Conservation (phyloP, 2,797 vertebrate species). For the Craterocephalus amniculus region DNA sequence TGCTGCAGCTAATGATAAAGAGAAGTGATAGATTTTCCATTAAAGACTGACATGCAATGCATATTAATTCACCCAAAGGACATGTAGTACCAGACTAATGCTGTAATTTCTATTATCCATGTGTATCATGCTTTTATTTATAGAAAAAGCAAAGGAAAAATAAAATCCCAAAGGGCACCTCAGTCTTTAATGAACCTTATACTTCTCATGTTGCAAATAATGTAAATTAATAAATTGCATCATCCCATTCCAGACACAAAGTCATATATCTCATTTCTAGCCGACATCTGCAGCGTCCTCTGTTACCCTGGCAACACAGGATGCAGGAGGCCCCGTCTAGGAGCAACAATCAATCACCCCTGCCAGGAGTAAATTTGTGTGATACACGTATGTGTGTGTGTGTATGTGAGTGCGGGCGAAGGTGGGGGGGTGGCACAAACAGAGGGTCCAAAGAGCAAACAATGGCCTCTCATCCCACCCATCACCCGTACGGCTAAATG, state of each 20-base stretch:
- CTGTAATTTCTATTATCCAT: neutral
- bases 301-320: conserved; percentile 70
- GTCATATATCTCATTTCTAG: conserved; percentile 40
- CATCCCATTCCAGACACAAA: conserved; percentile 52
- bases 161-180: neutral
- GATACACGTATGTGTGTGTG: conserved; percentile 41
- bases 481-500: conserved; percentile 48
- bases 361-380: conserved; percentile 66
- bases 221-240: conserved; percentile 50
- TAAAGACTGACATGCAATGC: conserved; percentile 14
- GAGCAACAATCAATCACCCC: conserved; percentile 74
- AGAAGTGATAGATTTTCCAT: conserved; percentile 13
- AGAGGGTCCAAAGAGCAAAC: conserved; percentile 58
- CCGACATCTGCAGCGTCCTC: conserved; percentile 68
- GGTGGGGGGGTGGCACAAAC: conserved; percentile 16
- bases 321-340: conserved; percentile 56
- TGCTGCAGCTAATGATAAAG: neutral
- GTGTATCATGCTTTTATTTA: neutral
- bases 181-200: neutral
- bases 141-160: neutral
- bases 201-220: neutral
- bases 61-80: conserved; percentile 6
- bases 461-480: conserved; percentile 55
- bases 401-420: neutral
- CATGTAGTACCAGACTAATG: neutral